Percentiles rank a stretch among this genome's conserved stretches.
Conservation (phyloP, 2,888 invertebrate species). For the Drosophila dives region DNA sequence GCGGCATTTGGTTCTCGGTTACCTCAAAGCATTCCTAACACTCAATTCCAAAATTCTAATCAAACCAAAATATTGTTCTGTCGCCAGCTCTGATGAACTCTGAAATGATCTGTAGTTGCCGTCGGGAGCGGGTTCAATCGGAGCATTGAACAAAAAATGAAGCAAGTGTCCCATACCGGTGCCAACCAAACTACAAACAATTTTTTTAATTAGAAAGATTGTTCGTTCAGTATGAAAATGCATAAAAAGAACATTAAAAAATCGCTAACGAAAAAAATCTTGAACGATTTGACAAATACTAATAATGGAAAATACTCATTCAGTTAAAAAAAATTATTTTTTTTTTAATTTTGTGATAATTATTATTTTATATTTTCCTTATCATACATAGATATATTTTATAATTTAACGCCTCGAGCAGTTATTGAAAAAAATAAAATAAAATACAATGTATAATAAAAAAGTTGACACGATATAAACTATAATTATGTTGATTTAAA, state of each 20-base stretch:
- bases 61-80: constrained; percentile 25
- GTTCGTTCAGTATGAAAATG: constrained; percentile 48
- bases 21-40: constrained; percentile 73
- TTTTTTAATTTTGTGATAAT: constrained; percentile 76
- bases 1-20: constrained; percentile 24
- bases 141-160: constrained; percentile 68
- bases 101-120: not conserved
- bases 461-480: constrained; percentile 64
- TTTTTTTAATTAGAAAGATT: constrained; percentile 60
- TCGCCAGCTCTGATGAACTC: constrained; percentile 3
- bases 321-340: constrained; percentile 63
- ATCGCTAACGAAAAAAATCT: constrained; percentile 41
- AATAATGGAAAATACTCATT: constrained; percentile 71
- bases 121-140: constrained; percentile 26
- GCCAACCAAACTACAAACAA: constrained; percentile 76
- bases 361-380: constrained; percentile 58
- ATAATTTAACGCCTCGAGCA: constrained; percentile 70
- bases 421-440: constrained; percentile 64
- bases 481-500: constrained; percentile 74
- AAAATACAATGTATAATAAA: constrained; percentile 60
- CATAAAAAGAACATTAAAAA: constrained; percentile 41
- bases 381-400: too few relatives aligned
- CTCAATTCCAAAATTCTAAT: constrained; percentile 74
- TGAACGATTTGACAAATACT: constrained; percentile 54
- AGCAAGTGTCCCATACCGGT: constrained; percentile 84